Evolutionary conservation across 2,113 vertebrate genomes (phyloP), one percentile per base, ranked within the genome.

Genomic region (Macaca nemestrina): DNA sequence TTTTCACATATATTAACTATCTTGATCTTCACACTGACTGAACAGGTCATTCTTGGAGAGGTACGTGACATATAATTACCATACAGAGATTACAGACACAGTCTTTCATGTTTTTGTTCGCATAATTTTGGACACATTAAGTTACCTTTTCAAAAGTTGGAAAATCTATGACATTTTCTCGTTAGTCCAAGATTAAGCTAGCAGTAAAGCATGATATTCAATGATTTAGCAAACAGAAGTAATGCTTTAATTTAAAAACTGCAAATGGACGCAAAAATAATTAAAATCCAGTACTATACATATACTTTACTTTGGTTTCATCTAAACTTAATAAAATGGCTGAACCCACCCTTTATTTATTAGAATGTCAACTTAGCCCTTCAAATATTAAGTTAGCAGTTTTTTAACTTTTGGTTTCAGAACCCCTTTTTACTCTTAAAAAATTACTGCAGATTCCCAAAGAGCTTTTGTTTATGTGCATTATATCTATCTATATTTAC

Each of bases 151-250:
- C 78, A 55, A 92, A 95, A 82, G 38, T 6, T 88, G 27, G 93
- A 94, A 48, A 64, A 88, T 59, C 27, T 96, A 27, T 13, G 27
- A 48, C 40, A 93, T 92, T 82, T 81, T 88, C 76, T 93, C 93
- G 2, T 30, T 70, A 87, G 67, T 20, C 61, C 23, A 95, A 35
- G 40, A 81, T 23, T 72, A 16, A 87, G 32, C 12, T 88, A 93
- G 67, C 50, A 94, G 27, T 90, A 32, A 11, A 81, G 17, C 18
- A 70, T 67, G 50, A 72, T 45, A 78, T 8, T 57, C 23, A 64
- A 86, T 45, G 35, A 92, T 86, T 94, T 94, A 94, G 92, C 43
- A 91, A 96, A 76, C 6, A 95, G 59, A 93, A 95, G 50, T 43
- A 75, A 88, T 79, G 40, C 23, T 84, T 50, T 91, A 40, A 82